Evolutionary conservation across 2,888 invertebrate genomes (phyloP), one percentile per base, ranked within the genome.

Genomic region (Morpho deidamia): DNA sequence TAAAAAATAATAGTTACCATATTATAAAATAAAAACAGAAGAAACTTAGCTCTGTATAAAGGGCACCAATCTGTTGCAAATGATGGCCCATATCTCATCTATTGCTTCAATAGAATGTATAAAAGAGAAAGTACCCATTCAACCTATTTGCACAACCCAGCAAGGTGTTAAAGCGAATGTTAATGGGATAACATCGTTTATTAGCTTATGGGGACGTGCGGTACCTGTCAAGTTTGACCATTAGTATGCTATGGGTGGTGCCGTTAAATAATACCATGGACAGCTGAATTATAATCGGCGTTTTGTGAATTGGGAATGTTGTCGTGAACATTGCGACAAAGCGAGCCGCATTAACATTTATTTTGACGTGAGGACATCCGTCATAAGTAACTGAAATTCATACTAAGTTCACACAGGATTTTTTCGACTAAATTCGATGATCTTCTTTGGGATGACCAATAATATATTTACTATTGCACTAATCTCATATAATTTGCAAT

Each of bases 121-220:
- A 55, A 62, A 65, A 63, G 64, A 61, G 68, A 67, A 67, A 68
- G 68, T 61, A 39, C 41, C 44, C 52, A 60, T 55, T 32, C 41
- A 37, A 49, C 42, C 34, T 52, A 56, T 65, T 64, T 63, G 56
- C 63, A 65, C 62, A 63, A 62, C 58, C 57, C 40, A 46, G 53
- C 51, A 57, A 50, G 59, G 60, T 61, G 60, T 60, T 59, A 60
- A 64, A 58, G 59, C 59, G 69, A 69, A 68, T 69, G 63, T 60
- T 64, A 62, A 69, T 63, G 56, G 55, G 54, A 56, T 59, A 58
- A 56, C 49, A 56, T 35, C 53, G 59, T 63, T 67, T 67, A 65
- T 62, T 55, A 51, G 64, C 60, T 61, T 61, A 59, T 58, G 41
- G 41, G 57, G 57, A 63, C 66, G 66, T 62, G 58, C 39, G 40